These are phyloP conservation scores for Vanessa cardui DNA, from an alignment of 2,888 invertebrate species.

Conservation along the genomic window DNA sequence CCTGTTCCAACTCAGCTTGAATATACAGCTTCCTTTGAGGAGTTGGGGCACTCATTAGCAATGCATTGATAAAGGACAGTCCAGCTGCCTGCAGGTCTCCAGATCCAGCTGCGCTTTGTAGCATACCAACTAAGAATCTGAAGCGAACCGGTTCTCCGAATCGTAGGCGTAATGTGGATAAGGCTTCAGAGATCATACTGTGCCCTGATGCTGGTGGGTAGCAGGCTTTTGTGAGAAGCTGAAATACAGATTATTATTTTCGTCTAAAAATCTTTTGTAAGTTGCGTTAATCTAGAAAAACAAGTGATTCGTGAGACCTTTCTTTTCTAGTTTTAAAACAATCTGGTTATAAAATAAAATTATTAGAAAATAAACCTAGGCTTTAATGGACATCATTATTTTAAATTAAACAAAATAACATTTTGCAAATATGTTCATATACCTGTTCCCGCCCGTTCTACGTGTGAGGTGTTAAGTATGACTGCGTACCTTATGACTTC, in stretches of 20 bases:
- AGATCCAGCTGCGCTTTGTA: conserved; percentile 89
- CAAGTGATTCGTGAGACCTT: too few relatives aligned
- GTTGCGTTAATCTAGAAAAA: too few relatives aligned
- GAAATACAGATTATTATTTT: conserved; percentile 36
- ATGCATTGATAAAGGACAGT: conserved; percentile 91
- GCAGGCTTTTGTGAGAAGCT: conserved; percentile 93
- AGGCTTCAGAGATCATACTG: conserved; percentile 93
- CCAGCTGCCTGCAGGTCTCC: conserved; percentile 91
- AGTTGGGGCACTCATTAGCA: conserved; percentile 89
- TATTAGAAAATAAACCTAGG: too few relatives aligned
- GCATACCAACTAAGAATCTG: conserved; percentile 93
- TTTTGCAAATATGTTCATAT: too few relatives aligned
- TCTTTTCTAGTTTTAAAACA: too few relatives aligned
- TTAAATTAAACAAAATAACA: too few relatives aligned
- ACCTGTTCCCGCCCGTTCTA: too few relatives aligned
- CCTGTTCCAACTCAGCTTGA: conserved; percentile 92
- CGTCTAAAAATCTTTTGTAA: not conserved
- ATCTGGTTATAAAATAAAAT: too few relatives aligned
- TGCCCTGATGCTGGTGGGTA: conserved; percentile 89
- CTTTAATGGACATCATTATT: too few relatives aligned
- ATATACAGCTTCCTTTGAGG: conserved; percentile 91
- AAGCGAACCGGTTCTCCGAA: conserved; percentile 97
- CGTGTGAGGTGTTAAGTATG: too few relatives aligned
- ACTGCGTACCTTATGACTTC: too few relatives aligned
- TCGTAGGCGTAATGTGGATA: conserved; percentile 92